A percentile compares a stretch with the other conserved stretches of the same genome.
Evolutionary conservation across 1,140 invertebrate genomes (phyloP).

Genomic region (Dreissena polymorpha): DNA sequence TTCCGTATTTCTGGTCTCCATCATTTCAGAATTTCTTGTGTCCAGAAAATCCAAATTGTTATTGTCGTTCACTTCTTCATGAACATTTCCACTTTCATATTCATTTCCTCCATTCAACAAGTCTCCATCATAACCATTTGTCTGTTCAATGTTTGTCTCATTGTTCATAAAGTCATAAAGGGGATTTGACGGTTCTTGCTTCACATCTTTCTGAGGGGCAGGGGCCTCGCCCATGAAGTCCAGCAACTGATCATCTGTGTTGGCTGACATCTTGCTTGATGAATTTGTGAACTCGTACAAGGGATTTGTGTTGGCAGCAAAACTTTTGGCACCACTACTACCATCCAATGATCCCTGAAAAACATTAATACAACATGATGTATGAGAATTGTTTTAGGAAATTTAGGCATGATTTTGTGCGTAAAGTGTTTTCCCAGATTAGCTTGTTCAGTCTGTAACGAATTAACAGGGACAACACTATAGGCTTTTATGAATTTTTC

Average conservation of each 20-base stretch:
- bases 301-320: constrained; percentile 49
- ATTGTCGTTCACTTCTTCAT: constrained; percentile 26
- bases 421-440: too few relatives aligned
- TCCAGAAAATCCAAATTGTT: not conserved
- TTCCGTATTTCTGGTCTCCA: not conserved
- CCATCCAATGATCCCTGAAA: constrained; percentile 22
- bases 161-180: constrained; percentile 59
- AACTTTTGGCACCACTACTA: constrained; percentile 25
- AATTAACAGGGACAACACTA: too few relatives aligned
- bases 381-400: not conserved
- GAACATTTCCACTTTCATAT: constrained; percentile 20
- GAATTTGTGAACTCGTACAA: constrained; percentile 49
- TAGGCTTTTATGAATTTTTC: not conserved
- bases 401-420: too few relatives aligned
- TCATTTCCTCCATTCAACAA: constrained; percentile 33
- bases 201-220: constrained; percentile 36
- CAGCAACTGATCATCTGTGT: constrained; percentile 57
- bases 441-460: too few relatives aligned
- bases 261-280: constrained; percentile 31
- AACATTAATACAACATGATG: too few relatives aligned
- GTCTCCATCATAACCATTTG: constrained; percentile 52
- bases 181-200: constrained; percentile 56
- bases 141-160: constrained; percentile 39
- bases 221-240: constrained; percentile 51
- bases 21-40: not conserved